Conservation (phyloP, 2,113 vertebrate genomes). For the Atractosteus spatula region DNA sequence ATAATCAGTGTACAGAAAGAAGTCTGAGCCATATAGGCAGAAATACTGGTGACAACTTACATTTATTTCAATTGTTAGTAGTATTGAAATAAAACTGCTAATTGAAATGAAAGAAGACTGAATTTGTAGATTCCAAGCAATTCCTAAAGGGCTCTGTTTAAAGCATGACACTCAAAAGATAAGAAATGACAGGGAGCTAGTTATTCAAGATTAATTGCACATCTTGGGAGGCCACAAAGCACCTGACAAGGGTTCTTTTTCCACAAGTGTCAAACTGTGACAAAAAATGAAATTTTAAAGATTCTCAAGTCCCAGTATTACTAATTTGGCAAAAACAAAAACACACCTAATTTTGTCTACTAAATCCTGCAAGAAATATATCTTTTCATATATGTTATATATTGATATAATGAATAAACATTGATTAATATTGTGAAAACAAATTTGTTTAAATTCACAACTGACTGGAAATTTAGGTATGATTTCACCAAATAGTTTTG, state of each 20-base stretch:
- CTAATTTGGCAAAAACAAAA: too few relatives aligned
- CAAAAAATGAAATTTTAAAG: constrained; percentile 61
- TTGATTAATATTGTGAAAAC: too few relatives aligned
- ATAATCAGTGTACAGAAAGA: constrained; percentile 14
- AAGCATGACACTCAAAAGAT: constrained; percentile 44
- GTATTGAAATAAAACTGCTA: constrained; percentile 44
- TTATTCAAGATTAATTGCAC: constrained; percentile 67
- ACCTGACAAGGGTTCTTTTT: constrained; percentile 51
- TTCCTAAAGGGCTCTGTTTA: too few relatives aligned
- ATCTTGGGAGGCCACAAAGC: constrained; percentile 59
- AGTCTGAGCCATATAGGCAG: constrained; percentile 18
- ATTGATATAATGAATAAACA: too few relatives aligned
- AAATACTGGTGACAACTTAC: constrained; percentile 9
- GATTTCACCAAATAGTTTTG: too few relatives aligned
- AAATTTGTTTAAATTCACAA: too few relatives aligned
- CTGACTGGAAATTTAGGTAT: too few relatives aligned
- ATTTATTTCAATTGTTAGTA: constrained; percentile 12
- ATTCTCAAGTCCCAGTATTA: constrained; percentile 42
- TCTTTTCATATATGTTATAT: too few relatives aligned
- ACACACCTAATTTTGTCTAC: constrained; percentile 34
- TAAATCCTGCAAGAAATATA: constrained; percentile 9
- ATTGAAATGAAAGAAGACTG: constrained; percentile 52
- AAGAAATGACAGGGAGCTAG: constrained; percentile 58
- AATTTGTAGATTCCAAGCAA: not conserved
- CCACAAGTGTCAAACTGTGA: constrained; percentile 61